A percentile compares a stretch with the other conserved stretches of the same genome.
phyloP scores from a whole-genome alignment of 2,797 vertebrate species.

The Myotis daubentonii region DNA sequence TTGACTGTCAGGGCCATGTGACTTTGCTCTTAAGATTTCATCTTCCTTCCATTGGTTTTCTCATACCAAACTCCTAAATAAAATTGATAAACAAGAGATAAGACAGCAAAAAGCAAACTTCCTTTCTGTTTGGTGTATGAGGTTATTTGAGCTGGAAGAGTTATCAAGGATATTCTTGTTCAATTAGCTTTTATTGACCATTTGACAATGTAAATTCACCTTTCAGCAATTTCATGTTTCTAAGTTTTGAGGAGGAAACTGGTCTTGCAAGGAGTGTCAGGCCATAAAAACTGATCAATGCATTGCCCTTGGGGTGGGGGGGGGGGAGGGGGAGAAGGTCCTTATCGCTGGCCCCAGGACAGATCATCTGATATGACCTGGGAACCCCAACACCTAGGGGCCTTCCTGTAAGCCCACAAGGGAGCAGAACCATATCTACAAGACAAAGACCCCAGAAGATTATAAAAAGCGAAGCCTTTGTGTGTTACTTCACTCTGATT shows the following conservation, averaged over 20 bases:
- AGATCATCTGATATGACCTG: too few relatives aligned
- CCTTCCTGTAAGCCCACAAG: too few relatives aligned
- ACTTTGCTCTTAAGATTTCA: background rate
- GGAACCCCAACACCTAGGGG: too few relatives aligned
- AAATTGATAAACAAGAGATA: background rate
- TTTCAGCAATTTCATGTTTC: conserved; percentile 18
- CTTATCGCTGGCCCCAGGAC: too few relatives aligned
- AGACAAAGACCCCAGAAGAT: too few relatives aligned
- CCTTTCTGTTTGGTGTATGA: background rate
- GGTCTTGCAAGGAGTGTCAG: too few relatives aligned
- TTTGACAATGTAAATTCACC: background rate
- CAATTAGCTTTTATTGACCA: conserved; percentile 25
- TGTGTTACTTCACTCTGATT: too few relatives aligned
- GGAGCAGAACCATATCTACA: too few relatives aligned
- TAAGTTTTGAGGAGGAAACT: background rate
- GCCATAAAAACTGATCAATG: too few relatives aligned
- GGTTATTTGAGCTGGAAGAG: background rate
- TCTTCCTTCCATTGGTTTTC: background rate
- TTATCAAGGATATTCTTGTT: background rate
- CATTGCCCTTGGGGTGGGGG: too few relatives aligned
- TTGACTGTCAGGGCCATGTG: background rate
- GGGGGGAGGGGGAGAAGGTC: too few relatives aligned
- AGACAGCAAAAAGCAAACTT: background rate
- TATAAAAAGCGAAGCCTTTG: too few relatives aligned
- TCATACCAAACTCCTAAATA: background rate